phyloP scores from a whole-genome alignment of 2,113 vertebrate genomes.

The Ascaphus truei region DNA sequence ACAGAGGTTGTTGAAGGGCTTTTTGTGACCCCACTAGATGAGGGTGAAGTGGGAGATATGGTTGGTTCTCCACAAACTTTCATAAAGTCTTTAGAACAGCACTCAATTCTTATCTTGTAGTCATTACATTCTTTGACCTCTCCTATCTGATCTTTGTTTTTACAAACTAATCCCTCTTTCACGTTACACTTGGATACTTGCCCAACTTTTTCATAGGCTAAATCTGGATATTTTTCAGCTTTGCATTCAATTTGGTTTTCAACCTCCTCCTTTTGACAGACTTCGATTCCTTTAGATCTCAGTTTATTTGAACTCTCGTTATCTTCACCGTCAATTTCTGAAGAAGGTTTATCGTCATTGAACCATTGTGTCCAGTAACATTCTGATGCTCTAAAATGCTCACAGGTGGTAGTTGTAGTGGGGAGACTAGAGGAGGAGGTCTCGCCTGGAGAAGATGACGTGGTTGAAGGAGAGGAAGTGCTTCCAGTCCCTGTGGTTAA shows the following conservation, averaged over 20 bases:
- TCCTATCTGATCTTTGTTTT: background rate
- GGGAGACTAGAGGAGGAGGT: too few species aligned
- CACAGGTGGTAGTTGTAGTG: background rate
- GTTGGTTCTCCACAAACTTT: background rate
- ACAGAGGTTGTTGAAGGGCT: background rate
- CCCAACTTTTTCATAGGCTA: background rate
- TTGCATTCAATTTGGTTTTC: slow-evolving; percentile 1
- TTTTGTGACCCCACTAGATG: background rate
- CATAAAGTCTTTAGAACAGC: background rate
- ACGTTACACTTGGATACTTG: background rate
- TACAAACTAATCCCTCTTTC: background rate
- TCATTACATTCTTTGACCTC: background rate
- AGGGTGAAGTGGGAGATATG: background rate
- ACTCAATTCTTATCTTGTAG: background rate
- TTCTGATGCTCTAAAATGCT: background rate
- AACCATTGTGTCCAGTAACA: background rate
- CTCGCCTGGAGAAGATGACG: too few species aligned
- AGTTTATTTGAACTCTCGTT: background rate
- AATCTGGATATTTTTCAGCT: background rate
- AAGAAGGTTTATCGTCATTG: background rate
- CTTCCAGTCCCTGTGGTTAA: too few species aligned
- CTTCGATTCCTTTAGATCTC: background rate
- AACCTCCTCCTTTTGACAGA: background rate
- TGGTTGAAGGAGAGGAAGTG: too few species aligned
- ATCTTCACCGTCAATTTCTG: background rate